Base-by-base conservation (phyloP, 2,797 vertebrate genomes). In the Xenops minutus region DNA sequence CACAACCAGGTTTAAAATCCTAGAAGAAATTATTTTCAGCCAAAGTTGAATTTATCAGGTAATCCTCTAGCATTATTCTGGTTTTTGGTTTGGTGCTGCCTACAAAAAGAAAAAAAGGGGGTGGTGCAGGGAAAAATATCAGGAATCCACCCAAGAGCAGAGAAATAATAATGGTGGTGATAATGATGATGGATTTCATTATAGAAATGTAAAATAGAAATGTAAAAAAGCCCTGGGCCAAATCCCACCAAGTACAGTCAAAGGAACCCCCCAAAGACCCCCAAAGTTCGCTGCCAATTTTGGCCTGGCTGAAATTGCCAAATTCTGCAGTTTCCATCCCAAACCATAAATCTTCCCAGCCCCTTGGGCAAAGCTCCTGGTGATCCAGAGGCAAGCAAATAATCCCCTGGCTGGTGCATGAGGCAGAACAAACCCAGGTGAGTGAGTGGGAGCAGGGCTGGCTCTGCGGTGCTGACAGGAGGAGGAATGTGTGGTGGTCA, bases 181-280 rank as follows among this genome's bases (percentile, higher is more conserved):
- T 83, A 51, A 72, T 86, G 19, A 55, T 83, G 43, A 85, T 78
- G 36, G 78, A 93, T 92, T 85, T 94, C 24, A 63, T 88, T 80
- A 74, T 4, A 79, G 48, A 94, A 86, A 76, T 52, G 29, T 89
- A 52, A 83, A 85, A 89, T 4, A 79, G 48, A 94, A 86, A 76
- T 52, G 29, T 89, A 52, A 83, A 85, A 89, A 81, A 30, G 13
- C 15, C 48, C 54, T 52, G 44, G 43, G 32, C 79, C 55, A 90
- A 63, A 75, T 91, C 54, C 75, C 49, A 64, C 46, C 56, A 72
- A 43, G 78, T 83, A 1, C 46, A 89, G 69, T 76, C 64, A 93
- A 62, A 87, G 75, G 75, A 91, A 91, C 43, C 73, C 30, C 56
- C 58, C 64, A 69, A 83, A 84, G 89, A 92, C 62, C 36, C 36